Conservation (phyloP, 2,113 vertebrate species). For the Notarius quadriscutis region DNA sequence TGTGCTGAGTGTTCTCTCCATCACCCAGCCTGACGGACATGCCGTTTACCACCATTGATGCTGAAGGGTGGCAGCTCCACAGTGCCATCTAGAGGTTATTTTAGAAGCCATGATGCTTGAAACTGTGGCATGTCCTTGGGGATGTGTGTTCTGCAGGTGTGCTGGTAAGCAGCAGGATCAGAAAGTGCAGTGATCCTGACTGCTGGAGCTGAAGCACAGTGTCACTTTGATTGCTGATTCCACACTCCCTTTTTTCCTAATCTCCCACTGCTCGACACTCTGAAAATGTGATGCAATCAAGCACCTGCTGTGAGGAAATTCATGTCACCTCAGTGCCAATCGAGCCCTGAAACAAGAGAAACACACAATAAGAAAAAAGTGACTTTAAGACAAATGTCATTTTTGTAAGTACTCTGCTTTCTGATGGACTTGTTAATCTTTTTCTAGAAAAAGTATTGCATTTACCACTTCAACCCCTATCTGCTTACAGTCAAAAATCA, state of each 20-base stretch:
- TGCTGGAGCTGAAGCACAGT: constrained; percentile 59
- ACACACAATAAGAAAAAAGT: constrained; percentile 36
- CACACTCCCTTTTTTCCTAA: constrained; percentile 61
- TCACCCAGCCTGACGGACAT: constrained; percentile 45
- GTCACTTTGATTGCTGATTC: constrained; percentile 66
- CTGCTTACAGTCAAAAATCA: constrained; percentile 50
- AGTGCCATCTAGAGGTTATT: constrained; percentile 75
- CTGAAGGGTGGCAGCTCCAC: constrained; percentile 62
- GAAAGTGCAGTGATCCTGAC: constrained; percentile 42
- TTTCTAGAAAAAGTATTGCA: constrained; percentile 54
- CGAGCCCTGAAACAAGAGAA: constrained; percentile 43
- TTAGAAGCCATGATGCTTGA: not conserved
- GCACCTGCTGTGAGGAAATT: constrained; percentile 52
- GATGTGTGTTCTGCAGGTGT: constrained; percentile 64
- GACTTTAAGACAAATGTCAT: constrained; percentile 47
- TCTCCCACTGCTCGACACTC: constrained; percentile 65
- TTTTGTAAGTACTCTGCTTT: constrained; percentile 44
- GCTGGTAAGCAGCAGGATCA: constrained; percentile 48
- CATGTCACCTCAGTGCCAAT: constrained; percentile 53
- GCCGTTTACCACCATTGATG: constrained; percentile 9
- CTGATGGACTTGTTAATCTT: constrained; percentile 47
- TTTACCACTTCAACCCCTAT: constrained; percentile 54
- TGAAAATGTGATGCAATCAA: constrained; percentile 64
- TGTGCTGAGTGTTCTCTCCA: constrained; percentile 54
- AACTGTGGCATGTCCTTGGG: constrained; percentile 23